Base-by-base conservation (phyloP, 2,797 vertebrate genomes). In the Manis javanica region DNA sequence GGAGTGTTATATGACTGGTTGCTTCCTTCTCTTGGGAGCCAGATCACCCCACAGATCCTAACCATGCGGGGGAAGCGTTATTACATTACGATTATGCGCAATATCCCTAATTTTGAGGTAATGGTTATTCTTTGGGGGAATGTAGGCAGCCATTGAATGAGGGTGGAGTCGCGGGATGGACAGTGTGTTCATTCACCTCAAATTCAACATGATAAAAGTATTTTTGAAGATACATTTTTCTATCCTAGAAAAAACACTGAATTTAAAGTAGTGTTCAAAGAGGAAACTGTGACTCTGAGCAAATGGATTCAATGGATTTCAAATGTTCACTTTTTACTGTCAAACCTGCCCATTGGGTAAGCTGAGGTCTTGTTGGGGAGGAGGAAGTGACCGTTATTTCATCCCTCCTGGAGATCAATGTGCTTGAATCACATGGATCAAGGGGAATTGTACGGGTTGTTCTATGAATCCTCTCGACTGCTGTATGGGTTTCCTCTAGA, bases 211-310 rank as follows among this genome's bases (percentile, higher is more conserved):
- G 21, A 19, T 15, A 15, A 57, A 69, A 75, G 53, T 15, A 5
- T 21, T 81, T 91, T 23, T 63, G 74, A 90, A 83, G 26, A 39
- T 89, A 0, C 23, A 18, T 21, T 82, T 77, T 92, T 83, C 49
- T 49, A 21, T 53, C 39, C 29, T 46, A 2, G 37, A n/a, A 34
- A 87, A 42, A 75, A 85, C 29, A 51, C 49, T 61, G 49, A 86
- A 51, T 49, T 63, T 26, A 77, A 81, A 86, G 74, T 13, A 18
- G 37, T 18, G 1, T 46, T 42, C 77, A 63, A 42, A 64, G 37
- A 69, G 49, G 66, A 85, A 81, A 66, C 39, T 39, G 49, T 13
- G 31, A 34, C 39, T 29, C 1, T 39, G 74, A 93, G 34, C 9
- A 61, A 81, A 87, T 77, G 5, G 23, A 34, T 59, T 83, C 26